phyloP scores from a whole-genome alignment of 2,113 vertebrate genomes.

The Cichladusa arquata region DNA sequence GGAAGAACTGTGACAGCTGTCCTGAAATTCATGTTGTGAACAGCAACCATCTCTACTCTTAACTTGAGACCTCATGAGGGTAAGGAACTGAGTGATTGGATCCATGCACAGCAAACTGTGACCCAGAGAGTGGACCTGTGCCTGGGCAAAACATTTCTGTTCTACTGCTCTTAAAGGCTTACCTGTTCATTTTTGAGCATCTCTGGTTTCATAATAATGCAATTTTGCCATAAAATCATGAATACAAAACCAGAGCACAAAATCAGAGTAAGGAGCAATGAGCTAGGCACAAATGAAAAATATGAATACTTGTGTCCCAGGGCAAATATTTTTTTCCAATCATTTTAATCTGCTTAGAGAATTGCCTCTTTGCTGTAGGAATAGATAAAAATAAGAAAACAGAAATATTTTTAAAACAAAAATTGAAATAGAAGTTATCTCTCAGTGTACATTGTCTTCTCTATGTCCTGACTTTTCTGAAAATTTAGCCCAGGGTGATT shows the following conservation, averaged over 20 bases:
- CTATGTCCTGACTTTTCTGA: not conserved
- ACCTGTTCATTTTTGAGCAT: not conserved
- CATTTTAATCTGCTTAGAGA: not conserved
- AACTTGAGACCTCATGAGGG: fast-evolving
- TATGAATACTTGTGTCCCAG: not conserved
- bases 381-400: not conserved
- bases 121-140: not conserved
- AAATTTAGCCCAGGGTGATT: not conserved
- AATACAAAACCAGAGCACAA: not conserved
- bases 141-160: not conserved
- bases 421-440: not conserved
- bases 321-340: not conserved
- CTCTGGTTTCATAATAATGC: not conserved
- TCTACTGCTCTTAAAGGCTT: not conserved
- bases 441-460: not conserved
- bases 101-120: not conserved
- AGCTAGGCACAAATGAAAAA: not conserved
- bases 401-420: not conserved
- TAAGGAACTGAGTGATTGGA: not conserved
- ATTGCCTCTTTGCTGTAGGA: not conserved
- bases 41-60: not conserved
- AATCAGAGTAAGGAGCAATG: not conserved
- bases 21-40: not conserved
- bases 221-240: not conserved
- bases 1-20: not conserved